Conservation (phyloP, 2,113 vertebrate genomes). For the Chascanopsetta lugubris region DNA sequence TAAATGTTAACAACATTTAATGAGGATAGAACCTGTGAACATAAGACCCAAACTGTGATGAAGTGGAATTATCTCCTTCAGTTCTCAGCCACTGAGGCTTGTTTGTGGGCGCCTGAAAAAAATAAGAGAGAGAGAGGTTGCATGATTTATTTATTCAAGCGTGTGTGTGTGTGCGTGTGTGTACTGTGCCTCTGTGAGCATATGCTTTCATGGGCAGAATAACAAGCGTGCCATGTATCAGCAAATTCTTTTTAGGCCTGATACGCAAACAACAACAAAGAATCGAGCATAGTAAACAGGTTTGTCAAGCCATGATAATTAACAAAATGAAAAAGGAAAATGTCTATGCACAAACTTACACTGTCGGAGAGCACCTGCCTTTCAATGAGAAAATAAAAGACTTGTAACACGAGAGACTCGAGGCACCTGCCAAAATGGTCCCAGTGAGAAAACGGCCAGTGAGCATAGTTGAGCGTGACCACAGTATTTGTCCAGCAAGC, state of each 20-base stretch:
- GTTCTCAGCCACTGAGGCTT: no score
- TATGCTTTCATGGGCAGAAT: no score
- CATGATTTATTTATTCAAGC: no score
- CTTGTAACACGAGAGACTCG: slow-evolving; percentile 34
- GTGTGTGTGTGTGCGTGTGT: no score
- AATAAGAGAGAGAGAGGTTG: no score
- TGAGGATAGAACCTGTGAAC: no score
- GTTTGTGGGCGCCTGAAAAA: no score
- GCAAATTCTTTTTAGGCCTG: slow-evolving; percentile 17
- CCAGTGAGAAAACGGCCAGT: slow-evolving; percentile 23
- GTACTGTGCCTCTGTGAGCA: no score
- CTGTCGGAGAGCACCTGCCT: slow-evolving; percentile 10
- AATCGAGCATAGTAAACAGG: slow-evolving; percentile 16
- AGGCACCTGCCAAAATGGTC: slow-evolving; percentile 36
- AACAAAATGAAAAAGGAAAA: no score
- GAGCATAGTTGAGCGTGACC: slow-evolving; percentile 23
- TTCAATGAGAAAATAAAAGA: slow-evolving; percentile 22
- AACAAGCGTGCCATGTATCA: background rate
- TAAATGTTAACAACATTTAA: no score
- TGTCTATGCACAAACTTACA: slow-evolving; percentile 44
- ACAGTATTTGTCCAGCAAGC: slow-evolving; percentile 34
- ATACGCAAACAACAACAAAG: slow-evolving; percentile 1
- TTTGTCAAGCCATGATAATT: slow-evolving; percentile 14
- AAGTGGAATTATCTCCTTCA: no score
- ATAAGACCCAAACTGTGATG: no score